Evolutionary conservation across 2,888 invertebrate species (phyloP), one percentile per base, ranked within the genome.

Genomic region (Lutraria lutraria): DNA sequence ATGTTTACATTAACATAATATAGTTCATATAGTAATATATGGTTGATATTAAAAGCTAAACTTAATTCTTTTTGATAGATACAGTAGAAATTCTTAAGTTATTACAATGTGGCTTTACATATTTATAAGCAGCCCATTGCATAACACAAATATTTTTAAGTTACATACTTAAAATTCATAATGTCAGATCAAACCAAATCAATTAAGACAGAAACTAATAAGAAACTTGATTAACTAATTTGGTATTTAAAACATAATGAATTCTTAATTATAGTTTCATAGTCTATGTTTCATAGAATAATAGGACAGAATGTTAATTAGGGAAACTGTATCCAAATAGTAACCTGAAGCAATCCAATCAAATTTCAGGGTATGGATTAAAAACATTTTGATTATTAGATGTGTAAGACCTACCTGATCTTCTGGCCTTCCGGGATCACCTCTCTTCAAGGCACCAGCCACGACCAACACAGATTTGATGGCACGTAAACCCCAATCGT

Each of bases 391-490:
- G 8, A 43, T 43, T 43, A 43, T 43, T 43, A 43, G 43, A 8
- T n/a, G 8, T 43, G 43, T 56, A 6, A 21, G 21, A 21, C 21
- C 56, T 2, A 99, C 99, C 97, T 99, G 98, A 97, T 99, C 99
- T 97, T 99, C 99, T 0, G 99, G 99, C 94, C 99, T 97, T 1
- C 98, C 98, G 0, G 98, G 99, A 97, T 99, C 99, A 76, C 98
- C 98, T 96, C 99, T 95, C 94, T 99, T 99, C 81, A 99, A 97
- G 25, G 99, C 98, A 60, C 99, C 99, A 88, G 99, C 99, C 16
- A 99, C 99, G 0, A 99, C 99, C 52, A 99, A 97, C 15, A 99
- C 99, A 0, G 99, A 99, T 96, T 99, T 99, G 93, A 99, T 99
- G 87, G 99, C 99, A 94, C 99, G 97, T 86, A 99, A 97, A 34